Base-by-base conservation (phyloP, 2,113 vertebrate species). In the Ranitomeya imitator region DNA sequence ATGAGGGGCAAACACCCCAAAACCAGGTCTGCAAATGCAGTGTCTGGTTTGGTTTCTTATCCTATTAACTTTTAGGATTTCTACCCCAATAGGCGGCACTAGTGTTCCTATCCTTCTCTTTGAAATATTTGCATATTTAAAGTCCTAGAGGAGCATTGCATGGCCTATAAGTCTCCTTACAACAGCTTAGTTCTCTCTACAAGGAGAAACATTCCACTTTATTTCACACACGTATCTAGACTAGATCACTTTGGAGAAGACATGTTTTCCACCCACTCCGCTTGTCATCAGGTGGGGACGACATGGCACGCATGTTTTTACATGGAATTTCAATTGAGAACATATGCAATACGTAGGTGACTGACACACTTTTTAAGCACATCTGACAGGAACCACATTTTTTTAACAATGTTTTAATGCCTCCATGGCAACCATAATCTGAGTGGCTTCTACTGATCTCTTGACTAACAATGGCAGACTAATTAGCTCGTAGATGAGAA, bases 401-500 rank as follows among this genome's bases (percentile, higher is more conserved):
- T 73, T 54, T 74, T 76, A 69, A 84, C 83, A 65, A 65, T 67
- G 26, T 87, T 81, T 73, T 63, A 67, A 77, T 51, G 71, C 51
- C 45, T 54, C 80, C 81, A 88, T 88, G 57, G 87, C 23, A 84
- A 84, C 80, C 21, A 78, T 23, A 78, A 55, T 63, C 67, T 79
- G 10, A 51, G 6, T 60, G 80, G 37, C 45, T 76, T 60, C 51
- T 65, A 31, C 80, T 65, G 71, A 77, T 84, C 59, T 84, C 55
- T 16, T 65, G 69, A 55, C 55, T 65, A 77, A 88, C 63, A 23
- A 88, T 65, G 87, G 71, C 80, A 88, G 80, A 83, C 87, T 88
- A 83, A 88, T 88, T 88, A 88, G 86, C 61, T 83, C 67, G 7
- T 77, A 80, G 57, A 86, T 55, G 73, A 79, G 21, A 59, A 79